Percentiles rank a stretch among this genome's conserved stretches.
Evolutionary conservation across 2,888 invertebrate species (phyloP).

Genomic region (Leptinotarsa peninsularis): DNA sequence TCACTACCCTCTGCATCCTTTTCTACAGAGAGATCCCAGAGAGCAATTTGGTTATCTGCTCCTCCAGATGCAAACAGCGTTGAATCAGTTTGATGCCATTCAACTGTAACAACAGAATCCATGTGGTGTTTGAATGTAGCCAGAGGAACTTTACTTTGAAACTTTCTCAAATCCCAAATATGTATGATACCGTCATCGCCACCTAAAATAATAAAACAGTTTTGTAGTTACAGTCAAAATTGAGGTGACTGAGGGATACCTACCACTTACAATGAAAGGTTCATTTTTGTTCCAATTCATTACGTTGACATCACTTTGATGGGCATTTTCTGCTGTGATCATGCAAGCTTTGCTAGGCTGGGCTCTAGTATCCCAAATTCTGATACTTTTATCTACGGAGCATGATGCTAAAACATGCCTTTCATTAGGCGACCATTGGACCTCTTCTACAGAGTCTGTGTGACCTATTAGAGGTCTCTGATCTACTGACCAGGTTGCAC

Average conservation of each 20-base stretch:
- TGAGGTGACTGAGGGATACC: constrained; percentile 46
- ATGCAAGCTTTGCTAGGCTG: constrained; percentile 91
- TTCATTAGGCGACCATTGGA: constrained; percentile 99
- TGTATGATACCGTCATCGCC: constrained; percentile 96
- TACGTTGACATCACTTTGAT: constrained; percentile 94
- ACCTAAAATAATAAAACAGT: constrained; percentile 68
- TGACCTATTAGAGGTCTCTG: constrained; percentile 90
- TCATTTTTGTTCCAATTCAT: constrained; percentile 96
- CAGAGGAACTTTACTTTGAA: constrained; percentile 82
- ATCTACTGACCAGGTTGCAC: constrained; percentile 87
- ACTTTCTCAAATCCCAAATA: constrained; percentile 95
- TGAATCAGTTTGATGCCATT: constrained; percentile 95
- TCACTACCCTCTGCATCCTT: constrained; percentile 75
- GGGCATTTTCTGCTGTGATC: constrained; percentile 87
- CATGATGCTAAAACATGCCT: constrained; percentile 88
- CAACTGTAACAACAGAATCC: constrained; percentile 92
- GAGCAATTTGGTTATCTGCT: constrained; percentile 93
- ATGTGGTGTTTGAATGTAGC: constrained; percentile 97
- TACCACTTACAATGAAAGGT: constrained; percentile 87
- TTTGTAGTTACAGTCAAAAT: background rate
- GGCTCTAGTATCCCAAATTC: constrained; percentile 95
- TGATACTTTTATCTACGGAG: constrained; percentile 89
- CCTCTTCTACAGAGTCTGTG: constrained; percentile 93
- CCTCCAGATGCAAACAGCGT: constrained; percentile 94
- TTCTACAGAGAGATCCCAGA: constrained; percentile 97